Base-by-base conservation (phyloP, 2,113 vertebrate species). In the Oxygymnocypris stewartii region DNA sequence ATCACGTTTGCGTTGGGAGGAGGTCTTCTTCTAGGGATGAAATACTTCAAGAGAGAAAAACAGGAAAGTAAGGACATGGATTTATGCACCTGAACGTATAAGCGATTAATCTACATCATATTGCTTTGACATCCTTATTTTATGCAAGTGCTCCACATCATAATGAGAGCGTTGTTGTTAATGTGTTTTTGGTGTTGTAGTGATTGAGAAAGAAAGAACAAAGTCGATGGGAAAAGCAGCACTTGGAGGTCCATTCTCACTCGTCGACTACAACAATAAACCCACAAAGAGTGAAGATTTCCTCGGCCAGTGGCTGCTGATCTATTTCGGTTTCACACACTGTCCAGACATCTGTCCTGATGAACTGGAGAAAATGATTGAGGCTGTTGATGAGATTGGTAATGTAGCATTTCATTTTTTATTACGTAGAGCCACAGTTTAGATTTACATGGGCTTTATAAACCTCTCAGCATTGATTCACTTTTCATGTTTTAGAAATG, bases 311-410 rank as follows among this genome's bases (percentile, higher is more conserved):
- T 99, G 98, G 98, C 91, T 99, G 25, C 93, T 99, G 86, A 91
- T 99, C 91, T 99, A 99, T 87, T 99, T 99, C 0, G 98, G 98
- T 11, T 99, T 99, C 90, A 99, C 97, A 0, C 98, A 99, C 93
- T 99, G 98, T 88, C 98, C 98, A 4, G 98, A 99, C 91, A 94
- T 99, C 92, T 99, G 98, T 90, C 98, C 98, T 0, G 98, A 99
- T 54, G 98, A 99, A 76, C 87, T 99, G 7, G 98, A 99, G 92
- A 99, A 99, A 84, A 99, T 99, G 97, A 95, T 99, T 5, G 90
- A 95, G 84, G 98, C 96, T 10, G 97, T 99, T 65, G 95, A 99
- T 31, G 96, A 96, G 92, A 96, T 99, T 54, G 97, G 98, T 99
- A n/a, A 35, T 35, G 35, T 69, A 11, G 4, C 25, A 49, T 77